phyloP scores from a whole-genome alignment of 2,113 vertebrate genomes.

The Campylomormyrus numenius region DNA sequence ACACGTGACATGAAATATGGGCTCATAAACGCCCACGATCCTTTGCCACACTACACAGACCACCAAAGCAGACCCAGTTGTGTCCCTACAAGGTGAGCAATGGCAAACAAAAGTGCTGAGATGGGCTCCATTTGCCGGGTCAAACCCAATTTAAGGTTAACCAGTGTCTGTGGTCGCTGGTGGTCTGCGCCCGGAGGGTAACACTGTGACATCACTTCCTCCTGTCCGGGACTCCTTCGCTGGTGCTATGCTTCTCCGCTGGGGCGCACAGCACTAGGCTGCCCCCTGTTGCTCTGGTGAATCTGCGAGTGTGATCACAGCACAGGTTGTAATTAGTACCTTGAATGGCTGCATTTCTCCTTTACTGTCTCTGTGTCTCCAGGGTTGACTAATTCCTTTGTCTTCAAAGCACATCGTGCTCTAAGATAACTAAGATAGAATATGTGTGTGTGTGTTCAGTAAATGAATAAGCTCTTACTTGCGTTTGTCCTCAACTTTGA shows the following conservation, averaged over 20 bases:
- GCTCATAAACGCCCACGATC: background rate
- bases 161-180: background rate
- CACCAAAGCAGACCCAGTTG: background rate
- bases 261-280: background rate
- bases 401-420: background rate
- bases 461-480: background rate
- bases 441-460: background rate
- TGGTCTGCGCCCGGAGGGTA: background rate
- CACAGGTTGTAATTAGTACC: background rate
- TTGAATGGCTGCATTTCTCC: background rate
- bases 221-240: background rate
- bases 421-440: background rate
- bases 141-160: background rate
- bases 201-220: background rate
- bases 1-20: background rate
- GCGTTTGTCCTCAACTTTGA: background rate
- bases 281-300: background rate
- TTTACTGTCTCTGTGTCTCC: background rate
- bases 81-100: background rate
- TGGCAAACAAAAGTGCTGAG: background rate
- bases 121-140: background rate
- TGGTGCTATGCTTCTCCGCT: background rate
- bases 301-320: background rate
- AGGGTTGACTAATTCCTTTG: background rate
- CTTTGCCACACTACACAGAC: background rate